Percentiles rank a stretch among this genome's conserved stretches.
Evolutionary conservation across 2,797 vertebrate genomes (phyloP).

Genomic region (Microchirus variegatus): DNA sequence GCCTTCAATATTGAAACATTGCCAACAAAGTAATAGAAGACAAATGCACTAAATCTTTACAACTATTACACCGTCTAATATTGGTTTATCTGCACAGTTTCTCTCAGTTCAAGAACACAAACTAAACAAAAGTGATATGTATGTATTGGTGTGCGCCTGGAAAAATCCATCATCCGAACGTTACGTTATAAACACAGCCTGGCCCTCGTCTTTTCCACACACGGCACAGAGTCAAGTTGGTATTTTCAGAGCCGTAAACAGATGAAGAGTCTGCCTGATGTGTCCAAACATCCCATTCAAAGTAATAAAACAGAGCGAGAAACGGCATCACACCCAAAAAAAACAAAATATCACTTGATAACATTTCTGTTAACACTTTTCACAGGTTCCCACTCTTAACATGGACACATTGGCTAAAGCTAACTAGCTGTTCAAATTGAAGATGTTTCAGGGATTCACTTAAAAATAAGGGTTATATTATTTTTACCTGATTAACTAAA

Average conservation of each 20-base stretch:
- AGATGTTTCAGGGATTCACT: too few relatives aligned
- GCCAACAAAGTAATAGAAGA: not conserved
- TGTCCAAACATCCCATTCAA: not conserved
- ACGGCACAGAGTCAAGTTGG: conserved; percentile 1
- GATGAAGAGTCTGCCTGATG: conserved; percentile 8
- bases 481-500: too few relatives aligned
- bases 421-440: too few relatives aligned
- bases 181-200: conserved; percentile 19
- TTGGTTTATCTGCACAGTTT: not conserved
- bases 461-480: too few relatives aligned
- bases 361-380: not conserved
- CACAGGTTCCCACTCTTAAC: not conserved
- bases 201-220: conserved; percentile 4
- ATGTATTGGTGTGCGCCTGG: not conserved
- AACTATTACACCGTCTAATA: too few relatives aligned
- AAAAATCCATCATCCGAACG: conserved; percentile 35
- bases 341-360: not conserved
- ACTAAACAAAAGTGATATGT: conserved; percentile 20
- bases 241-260: conserved; percentile 30
- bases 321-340: conserved; percentile 1
- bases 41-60: too few relatives aligned
- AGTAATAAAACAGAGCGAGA: conserved; percentile 10
- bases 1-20: not conserved
- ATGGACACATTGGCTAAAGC: too few relatives aligned
- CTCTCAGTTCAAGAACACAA: not conserved